Evolutionary conservation across 92 coral and sea anemone species (phyloP).

Genomic region (Heliopora coerulea): DNA sequence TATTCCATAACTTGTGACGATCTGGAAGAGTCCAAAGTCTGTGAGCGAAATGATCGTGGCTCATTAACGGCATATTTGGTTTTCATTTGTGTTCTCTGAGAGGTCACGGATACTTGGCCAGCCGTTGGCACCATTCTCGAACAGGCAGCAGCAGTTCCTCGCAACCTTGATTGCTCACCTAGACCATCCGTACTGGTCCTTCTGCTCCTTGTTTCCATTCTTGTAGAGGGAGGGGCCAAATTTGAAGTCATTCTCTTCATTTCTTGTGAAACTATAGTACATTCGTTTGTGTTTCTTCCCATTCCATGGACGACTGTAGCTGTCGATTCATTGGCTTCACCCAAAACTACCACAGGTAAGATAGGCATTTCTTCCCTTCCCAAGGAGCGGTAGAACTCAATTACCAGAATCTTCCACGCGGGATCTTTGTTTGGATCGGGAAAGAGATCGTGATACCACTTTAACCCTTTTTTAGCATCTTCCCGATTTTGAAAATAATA

Average conservation of each 20-base stretch:
- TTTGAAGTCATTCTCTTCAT: neutral
- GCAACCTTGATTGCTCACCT: neutral
- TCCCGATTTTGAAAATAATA: slow-evolving; percentile 64
- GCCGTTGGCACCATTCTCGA: neutral
- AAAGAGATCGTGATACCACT: slow-evolving; percentile 82
- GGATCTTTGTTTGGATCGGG: slow-evolving; percentile 67
- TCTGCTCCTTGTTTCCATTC: no score
- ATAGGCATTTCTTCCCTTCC: slow-evolving; percentile 58
- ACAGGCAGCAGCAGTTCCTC: neutral
- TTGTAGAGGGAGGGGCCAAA: no score
- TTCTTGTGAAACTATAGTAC: neutral
- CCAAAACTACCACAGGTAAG: slow-evolving; percentile 64
- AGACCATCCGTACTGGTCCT: no score
- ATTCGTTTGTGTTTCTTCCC: neutral
- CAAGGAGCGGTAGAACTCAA: slow-evolving; percentile 61
- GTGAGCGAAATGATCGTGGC: neutral
- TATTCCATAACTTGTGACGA: neutral
- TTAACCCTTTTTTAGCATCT: slow-evolving; percentile 60
- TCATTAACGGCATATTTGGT: neutral
- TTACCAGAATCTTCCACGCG: slow-evolving; percentile 70
- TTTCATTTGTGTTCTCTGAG: slow-evolving; percentile 2
- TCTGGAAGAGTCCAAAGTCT: neutral
- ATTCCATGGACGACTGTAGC: no score
- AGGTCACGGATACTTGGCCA: neutral
- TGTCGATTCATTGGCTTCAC: slow-evolving; percentile 11